Conservation (phyloP, 2,113 vertebrate genomes). For the Struthidea cinerea region DNA sequence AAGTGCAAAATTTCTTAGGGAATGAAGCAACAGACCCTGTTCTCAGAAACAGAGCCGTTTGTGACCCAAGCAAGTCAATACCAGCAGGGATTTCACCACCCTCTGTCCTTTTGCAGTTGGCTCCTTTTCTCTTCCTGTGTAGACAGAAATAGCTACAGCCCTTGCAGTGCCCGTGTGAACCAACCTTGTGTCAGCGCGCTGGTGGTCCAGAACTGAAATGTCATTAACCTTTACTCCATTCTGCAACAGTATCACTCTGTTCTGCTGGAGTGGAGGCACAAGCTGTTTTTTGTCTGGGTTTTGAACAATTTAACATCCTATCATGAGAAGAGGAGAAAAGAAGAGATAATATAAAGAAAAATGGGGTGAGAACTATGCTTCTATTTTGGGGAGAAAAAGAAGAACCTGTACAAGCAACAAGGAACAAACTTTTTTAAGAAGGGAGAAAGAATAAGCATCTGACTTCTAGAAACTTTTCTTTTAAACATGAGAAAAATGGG, state of each 20-base stretch:
- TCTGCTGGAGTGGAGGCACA: not conserved
- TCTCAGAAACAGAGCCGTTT: not conserved
- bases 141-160: not conserved
- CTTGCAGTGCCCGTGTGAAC: not conserved
- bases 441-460: not conserved
- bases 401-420: not conserved
- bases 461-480: not conserved
- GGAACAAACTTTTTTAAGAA: not conserved
- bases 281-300: not conserved
- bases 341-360: not conserved
- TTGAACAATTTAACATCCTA: not conserved
- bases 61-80: not conserved
- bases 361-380: not conserved
- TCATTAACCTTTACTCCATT: not conserved
- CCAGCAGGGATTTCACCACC: not conserved
- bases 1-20: not conserved
- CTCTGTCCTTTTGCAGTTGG: not conserved
- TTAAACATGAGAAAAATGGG: not conserved
- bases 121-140: not conserved
- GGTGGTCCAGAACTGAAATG: not conserved
- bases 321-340: not conserved
- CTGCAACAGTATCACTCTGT: not conserved
- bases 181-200: not conserved
- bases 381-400: fast-evolving
- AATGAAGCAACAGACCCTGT: not conserved